Percentiles rank a stretch among this genome's conserved stretches.
phyloP scores from a whole-genome alignment of 2,797 vertebrate species.

The Valencia hispanica region DNA sequence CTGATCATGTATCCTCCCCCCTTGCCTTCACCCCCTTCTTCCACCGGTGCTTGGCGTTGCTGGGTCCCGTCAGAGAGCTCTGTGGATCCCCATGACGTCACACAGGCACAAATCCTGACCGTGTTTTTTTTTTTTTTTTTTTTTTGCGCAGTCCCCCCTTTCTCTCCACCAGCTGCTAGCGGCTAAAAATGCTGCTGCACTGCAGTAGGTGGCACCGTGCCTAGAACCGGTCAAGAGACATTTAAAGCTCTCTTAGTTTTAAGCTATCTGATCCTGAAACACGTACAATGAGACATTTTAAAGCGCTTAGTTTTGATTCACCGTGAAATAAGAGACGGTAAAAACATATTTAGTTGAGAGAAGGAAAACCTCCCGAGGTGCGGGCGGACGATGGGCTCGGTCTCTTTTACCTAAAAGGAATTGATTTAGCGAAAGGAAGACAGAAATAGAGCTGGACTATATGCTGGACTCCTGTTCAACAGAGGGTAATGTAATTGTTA shows the following conservation, averaged over 20 bases:
- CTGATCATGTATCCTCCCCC: slow-evolving; percentile 28
- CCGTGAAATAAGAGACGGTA: not conserved
- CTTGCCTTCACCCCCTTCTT: not conserved
- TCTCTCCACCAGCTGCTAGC: slow-evolving; percentile 36
- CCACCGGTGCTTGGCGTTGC: slow-evolving; percentile 44
- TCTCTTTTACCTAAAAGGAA: not conserved
- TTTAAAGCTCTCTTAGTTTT: not conserved
- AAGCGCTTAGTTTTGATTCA: not conserved
- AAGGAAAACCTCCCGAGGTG: not conserved
- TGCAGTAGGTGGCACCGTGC: slow-evolving; percentile 60
- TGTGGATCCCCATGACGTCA: slow-evolving; percentile 83
- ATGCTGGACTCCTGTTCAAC: slow-evolving; percentile 2
- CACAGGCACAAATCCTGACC: slow-evolving; percentile 75
- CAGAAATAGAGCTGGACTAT: not conserved
- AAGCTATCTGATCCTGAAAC: slow-evolving; percentile 16
- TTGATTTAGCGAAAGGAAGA: slow-evolving; percentile 25
- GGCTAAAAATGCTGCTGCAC: slow-evolving; percentile 72
- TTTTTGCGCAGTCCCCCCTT: slow-evolving; percentile 73
- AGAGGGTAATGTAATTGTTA: slow-evolving; percentile 40
- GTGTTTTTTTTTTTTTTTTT: slow-evolving; percentile 51
- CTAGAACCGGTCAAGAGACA: not conserved
- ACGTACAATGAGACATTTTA: not conserved
- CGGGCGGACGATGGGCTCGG: fast-evolving
- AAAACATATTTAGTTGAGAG: fast-evolving
- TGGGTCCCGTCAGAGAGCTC: slow-evolving; percentile 73